Conservation (phyloP, 2,113 vertebrate species). For the Piaya cayana region DNA sequence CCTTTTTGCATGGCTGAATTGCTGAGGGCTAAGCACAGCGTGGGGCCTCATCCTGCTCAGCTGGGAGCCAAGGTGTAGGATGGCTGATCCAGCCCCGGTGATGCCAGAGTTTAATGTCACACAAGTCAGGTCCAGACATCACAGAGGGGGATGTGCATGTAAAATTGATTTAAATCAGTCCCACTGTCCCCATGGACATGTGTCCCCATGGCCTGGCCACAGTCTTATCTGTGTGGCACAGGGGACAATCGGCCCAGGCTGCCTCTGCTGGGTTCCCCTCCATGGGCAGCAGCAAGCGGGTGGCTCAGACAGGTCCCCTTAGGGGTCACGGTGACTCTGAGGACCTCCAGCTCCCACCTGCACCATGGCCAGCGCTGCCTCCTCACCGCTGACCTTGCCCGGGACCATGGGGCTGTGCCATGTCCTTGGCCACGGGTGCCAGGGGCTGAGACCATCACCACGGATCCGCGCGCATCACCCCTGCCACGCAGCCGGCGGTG, state of each 20-base stretch:
- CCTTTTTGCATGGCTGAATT: neutral
- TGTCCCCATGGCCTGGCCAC: fast-evolving
- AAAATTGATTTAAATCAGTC: neutral
- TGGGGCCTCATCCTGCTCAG: neutral
- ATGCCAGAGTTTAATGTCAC: neutral
- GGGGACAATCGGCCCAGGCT: neutral
- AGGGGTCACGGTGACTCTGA: fast-evolving
- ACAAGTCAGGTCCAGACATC: fast-evolving
- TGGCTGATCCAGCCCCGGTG: neutral
- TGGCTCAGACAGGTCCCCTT: fast-evolving
- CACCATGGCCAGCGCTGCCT: fast-evolving
- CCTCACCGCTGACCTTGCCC: fast-evolving
- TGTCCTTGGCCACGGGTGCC: neutral
- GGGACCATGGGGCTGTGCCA: neutral
- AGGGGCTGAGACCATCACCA: neutral
- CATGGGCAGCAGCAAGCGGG: neutral
- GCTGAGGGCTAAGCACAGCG: fast-evolving
- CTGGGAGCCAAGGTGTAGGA: neutral
- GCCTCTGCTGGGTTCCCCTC: neutral
- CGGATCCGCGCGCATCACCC: neutral
- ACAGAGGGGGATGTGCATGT: fast-evolving
- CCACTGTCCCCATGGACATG: neutral
- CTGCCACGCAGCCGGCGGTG: neutral
- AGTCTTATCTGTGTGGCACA: fast-evolving
- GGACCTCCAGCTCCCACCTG: neutral